Percentiles rank a stretch among this genome's conserved stretches.
Conservation (phyloP, 2,888 invertebrate species). For the Metellina segmentata region DNA sequence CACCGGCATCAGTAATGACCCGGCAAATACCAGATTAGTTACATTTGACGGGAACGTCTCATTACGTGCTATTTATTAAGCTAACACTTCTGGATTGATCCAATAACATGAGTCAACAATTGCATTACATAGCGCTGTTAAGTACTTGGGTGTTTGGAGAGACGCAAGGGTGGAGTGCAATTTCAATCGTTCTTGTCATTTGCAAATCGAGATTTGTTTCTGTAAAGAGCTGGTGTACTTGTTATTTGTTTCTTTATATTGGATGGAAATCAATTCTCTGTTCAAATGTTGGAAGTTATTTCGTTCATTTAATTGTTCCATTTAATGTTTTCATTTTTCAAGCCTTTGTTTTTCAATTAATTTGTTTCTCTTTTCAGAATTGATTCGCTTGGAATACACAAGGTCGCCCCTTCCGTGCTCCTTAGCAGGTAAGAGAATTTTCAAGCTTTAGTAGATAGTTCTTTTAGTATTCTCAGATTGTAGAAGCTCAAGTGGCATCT, state of each 20-base stretch:
- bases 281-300: not conserved
- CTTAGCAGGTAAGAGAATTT: conserved; percentile 5
- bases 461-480: not conserved
- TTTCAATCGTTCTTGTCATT: no score
- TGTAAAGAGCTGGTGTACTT: not conserved
- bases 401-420: not conserved
- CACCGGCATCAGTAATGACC: not conserved
- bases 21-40: not conserved
- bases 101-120: no score
- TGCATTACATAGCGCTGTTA: no score
- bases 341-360: not conserved
- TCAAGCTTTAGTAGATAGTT: not conserved
- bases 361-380: conserved; percentile 4
- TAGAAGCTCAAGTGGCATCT: no score
- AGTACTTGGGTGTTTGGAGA: no score
- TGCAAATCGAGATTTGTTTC: no score
- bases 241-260: not conserved
- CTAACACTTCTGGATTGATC: not conserved
- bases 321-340: no score
- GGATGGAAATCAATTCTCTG: not conserved
- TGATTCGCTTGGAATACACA: conserved; percentile 21
- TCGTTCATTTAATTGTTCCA: no score
- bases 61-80: not conserved
- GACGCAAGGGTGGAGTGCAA: no score
- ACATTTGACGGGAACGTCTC: not conserved